Evolutionary conservation across 2,113 vertebrate genomes (phyloP), one percentile per base, ranked within the genome.

Genomic region (Aphelocoma coerulescens): DNA sequence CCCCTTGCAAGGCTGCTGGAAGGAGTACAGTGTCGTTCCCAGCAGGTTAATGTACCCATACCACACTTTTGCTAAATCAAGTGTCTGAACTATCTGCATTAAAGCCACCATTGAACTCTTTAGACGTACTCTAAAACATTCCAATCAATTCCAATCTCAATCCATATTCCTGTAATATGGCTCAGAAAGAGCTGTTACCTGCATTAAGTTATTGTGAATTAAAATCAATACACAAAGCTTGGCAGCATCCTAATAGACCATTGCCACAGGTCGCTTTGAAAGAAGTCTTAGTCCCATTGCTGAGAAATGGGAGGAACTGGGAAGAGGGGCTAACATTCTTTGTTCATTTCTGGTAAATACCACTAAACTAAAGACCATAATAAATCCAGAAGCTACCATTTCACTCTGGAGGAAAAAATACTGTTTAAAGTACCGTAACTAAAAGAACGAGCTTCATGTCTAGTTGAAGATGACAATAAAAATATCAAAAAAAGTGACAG

Each of bases 161-260:
- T 93, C 72, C 76, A 78, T 93, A 84, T 57, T 90, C 57, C 32
- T 78, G 43, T 95, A 82, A 8, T 77, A 71, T n/a, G 72, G 75
- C 63, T 84, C 51, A 88, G 88, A 93, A 92, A 81, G 85, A 84
- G 57, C 83, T 92, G 73, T 72, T 95, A 68, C 74, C n/a, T 75
- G 49, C 69, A 87, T 95, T 92, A 89, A 81, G 77, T 75, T 93
- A 89, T 72, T 65, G 66, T 81, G 88, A 90, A 62, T 91, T 90
- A 93, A 96, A 95, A 97, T 96, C 95, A 91, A 87, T 96, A 61
- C 37, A 30, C 41, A 72, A 71, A 94, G 57, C 73, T 72, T 85
- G 73, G 41, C 88, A 62, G 28, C 73, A 85, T 89, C 21, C 46
- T 93, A 33, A 75, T 24, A 81, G 28, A 35, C 22, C 14, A 11